Evolutionary conservation across 2,888 invertebrate species (phyloP).

Genomic region (Dynastes hyllus): DNA sequence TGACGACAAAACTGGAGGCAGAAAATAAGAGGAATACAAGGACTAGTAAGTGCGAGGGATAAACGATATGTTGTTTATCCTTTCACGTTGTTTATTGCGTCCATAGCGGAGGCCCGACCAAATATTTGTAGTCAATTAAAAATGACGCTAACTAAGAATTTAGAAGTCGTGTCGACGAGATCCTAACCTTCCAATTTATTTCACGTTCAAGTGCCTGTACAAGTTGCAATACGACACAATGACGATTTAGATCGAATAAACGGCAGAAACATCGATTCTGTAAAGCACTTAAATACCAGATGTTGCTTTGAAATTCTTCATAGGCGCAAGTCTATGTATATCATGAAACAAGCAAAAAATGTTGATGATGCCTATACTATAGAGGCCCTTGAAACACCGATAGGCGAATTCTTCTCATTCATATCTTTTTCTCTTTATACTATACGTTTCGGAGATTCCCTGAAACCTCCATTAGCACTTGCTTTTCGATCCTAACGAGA

Average conservation of each 20-base stretch:
- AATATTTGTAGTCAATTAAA: conserved; percentile 47
- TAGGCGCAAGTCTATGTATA: too few relatives aligned
- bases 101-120: conserved; percentile 29
- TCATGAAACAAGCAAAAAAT: too few relatives aligned
- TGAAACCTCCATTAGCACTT: too few relatives aligned
- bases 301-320: background rate
- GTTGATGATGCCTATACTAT: too few relatives aligned
- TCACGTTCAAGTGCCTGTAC: conserved; percentile 31
- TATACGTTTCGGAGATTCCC: too few relatives aligned
- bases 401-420: too few relatives aligned
- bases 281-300: conserved; percentile 18
- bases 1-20: conserved; percentile 25
- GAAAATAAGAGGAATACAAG: conserved; percentile 39
- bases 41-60: conserved; percentile 20
- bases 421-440: too few relatives aligned
- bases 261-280: conserved; percentile 12
- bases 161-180: conserved; percentile 44
- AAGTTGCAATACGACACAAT: conserved; percentile 30
- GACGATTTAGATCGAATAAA: conserved; percentile 34
- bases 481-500: too few relatives aligned
- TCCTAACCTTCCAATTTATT: conserved; percentile 48
- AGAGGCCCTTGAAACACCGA: too few relatives aligned
- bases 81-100: conserved; percentile 29
- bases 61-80: conserved; percentile 34
- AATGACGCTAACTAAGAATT: conserved; percentile 36